Conservation (phyloP, 1,140 invertebrate genomes). For the Philopotamus ludificatus region DNA sequence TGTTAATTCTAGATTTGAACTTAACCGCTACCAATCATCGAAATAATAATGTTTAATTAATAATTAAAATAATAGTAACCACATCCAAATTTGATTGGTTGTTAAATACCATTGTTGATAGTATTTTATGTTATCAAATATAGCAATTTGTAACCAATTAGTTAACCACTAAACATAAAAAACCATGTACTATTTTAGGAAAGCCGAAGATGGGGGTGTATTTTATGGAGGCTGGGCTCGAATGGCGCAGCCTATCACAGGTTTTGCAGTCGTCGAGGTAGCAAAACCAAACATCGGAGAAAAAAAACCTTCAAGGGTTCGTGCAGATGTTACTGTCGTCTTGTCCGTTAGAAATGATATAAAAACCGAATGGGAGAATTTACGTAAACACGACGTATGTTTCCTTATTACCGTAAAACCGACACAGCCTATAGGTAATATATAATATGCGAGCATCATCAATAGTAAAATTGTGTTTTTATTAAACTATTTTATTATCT, state of each 20-base stretch:
- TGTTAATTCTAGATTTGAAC: not conserved
- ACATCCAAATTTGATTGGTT: not conserved
- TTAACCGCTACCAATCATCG: not conserved
- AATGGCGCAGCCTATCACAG: constrained; percentile 94
- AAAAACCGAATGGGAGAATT: constrained; percentile 94
- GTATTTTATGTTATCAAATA: not conserved
- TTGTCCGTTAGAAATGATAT: constrained; percentile 87
- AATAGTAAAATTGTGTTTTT: constrained; percentile 21
- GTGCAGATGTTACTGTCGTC: constrained; percentile 92
- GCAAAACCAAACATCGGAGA: constrained; percentile 89
- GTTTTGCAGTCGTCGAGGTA: constrained; percentile 94
- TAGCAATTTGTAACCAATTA: not conserved
- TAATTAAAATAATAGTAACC: not conserved
- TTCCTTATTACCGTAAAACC: constrained; percentile 92
- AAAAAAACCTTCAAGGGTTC: constrained; percentile 88
- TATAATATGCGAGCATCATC: not conserved
- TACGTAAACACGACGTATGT: constrained; percentile 97
- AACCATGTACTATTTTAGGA: constrained; percentile 55
- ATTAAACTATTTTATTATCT: constrained; percentile 41
- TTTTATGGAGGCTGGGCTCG: constrained; percentile 97
- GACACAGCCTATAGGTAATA: constrained; percentile 72
- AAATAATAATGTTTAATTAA: not conserved
- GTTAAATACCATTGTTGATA: not conserved
- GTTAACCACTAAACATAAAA: constrained; percentile 1
- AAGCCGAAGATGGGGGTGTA: constrained; percentile 80